Percentiles rank a stretch among this genome's conserved stretches.
Evolutionary conservation across 2,888 invertebrate species (phyloP).

Genomic region (Capitulum mitella): DNA sequence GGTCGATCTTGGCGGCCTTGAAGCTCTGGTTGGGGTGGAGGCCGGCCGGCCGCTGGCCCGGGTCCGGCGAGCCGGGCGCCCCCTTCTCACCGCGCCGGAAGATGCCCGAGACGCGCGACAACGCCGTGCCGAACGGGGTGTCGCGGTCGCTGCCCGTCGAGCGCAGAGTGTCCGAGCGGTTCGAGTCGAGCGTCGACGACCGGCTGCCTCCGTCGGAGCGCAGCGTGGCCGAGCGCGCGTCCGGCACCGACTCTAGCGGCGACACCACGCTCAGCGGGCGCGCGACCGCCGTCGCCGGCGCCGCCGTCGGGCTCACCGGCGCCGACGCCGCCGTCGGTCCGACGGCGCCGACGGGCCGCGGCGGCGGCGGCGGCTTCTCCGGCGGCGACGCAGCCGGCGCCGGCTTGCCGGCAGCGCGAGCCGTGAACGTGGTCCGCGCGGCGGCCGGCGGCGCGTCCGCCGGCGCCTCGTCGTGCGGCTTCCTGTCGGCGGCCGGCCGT

Average conservation of each 20-base stretch:
- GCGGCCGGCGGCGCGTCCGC: background rate
- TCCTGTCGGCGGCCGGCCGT: background rate
- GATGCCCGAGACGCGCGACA: background rate
- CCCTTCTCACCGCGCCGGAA: background rate
- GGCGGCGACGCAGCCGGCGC: too few relatives aligned
- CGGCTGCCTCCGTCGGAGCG: background rate
- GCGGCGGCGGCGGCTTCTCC: background rate
- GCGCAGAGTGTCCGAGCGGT: background rate
- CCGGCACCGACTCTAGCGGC: constrained; percentile 4
- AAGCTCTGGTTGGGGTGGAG: constrained; percentile 11
- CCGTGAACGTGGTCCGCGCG: constrained; percentile 2
- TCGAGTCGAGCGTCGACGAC: background rate
- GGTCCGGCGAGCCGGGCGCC: constrained; percentile 5
- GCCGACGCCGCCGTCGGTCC: background rate
- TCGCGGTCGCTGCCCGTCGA: constrained; percentile 8
- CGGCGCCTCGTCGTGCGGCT: background rate
- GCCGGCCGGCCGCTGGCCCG: background rate
- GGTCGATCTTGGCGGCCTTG: constrained; percentile 36
- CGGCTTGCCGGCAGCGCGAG: background rate
- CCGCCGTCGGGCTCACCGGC: background rate
- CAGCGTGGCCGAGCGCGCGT: background rate
- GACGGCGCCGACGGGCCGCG: background rate
- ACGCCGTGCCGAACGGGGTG: background rate
- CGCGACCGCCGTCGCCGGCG: background rate
- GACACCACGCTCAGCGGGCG: background rate